Evolutionary conservation across 2,797 vertebrate species (phyloP), one percentile per base, ranked within the genome.

Genomic region (Gobio occitaniae): DNA sequence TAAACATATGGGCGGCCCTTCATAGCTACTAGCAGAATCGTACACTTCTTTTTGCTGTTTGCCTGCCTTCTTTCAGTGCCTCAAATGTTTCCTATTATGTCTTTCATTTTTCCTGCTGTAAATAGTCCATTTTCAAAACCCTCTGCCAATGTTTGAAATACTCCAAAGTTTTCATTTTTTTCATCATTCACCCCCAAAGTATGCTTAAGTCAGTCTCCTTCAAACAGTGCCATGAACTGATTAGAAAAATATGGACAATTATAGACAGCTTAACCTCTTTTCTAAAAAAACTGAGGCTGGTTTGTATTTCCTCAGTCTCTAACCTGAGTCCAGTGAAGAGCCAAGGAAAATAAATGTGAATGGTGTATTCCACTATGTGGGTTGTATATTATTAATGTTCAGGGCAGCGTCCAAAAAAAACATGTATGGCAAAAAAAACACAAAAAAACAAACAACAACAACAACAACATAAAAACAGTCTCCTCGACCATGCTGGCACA

Each of bases 161-260:
- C 87, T 88, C 82, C 82, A 88, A 82, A 87, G 83, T 89, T 90
- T 90, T 88, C 78, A 87, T 90, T 91, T 90, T 91, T 90, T 90
- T 83, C 88, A 87, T 90, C 88, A 90, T 88, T 89, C 84, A 84
- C 61, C 86, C 89, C 89, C 86, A 90, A 87, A 89, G 85, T 87
- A 90, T 87, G 87, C 89, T 87, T 86, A 78, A 87, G 81, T 89
- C 86, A 78, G 79, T 78, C 88, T 86, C 77, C 80, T 89, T 86
- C 78, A 89, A 87, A 90, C 84, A 81, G 38, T 80, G 87, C 89
- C 86, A 88, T 78, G 75, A 72, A 80, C 80, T 89, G 87, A 90
- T 91, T 89, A 86, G 85, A 90, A 91, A 90, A 90, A 90, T 87
- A 85, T 89, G 87, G 87, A 85, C 88, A 88, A 89, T 90, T 88